Conservation (phyloP, 2,113 vertebrate genomes). For the Charina bottae region DNA sequence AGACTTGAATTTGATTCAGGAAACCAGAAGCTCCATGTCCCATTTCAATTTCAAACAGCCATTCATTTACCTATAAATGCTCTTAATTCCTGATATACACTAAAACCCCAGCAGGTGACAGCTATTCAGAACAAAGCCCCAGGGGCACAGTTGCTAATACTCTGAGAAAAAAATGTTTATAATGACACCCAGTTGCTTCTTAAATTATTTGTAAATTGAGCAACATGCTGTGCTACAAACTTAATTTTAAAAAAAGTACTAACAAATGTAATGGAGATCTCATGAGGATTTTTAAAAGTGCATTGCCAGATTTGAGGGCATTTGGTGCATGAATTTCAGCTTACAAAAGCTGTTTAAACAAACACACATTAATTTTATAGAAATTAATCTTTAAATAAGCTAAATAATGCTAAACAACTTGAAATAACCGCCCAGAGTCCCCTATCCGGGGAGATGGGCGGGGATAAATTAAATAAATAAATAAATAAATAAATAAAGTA, state of each 20-base stretch:
- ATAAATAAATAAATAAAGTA: too few species aligned
- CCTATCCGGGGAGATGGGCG: too few species aligned
- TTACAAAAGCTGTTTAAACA: conserved; percentile 16
- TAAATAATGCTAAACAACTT: neutral
- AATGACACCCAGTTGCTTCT: conserved; percentile 29
- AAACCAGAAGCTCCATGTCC: neutral
- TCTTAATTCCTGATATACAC: conserved; percentile 39
- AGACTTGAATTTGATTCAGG: conserved; percentile 13
- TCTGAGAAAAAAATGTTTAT: conserved; percentile 33
- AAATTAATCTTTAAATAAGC: neutral
- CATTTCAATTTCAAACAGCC: conserved; percentile 25
- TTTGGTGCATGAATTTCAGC: conserved; percentile 28
- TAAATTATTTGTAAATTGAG: conserved; percentile 46
- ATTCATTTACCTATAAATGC: conserved; percentile 29
- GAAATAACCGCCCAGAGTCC: too few species aligned
- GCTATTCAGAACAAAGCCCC: conserved; percentile 31
- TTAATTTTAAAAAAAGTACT: conserved; percentile 54
- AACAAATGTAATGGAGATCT: conserved; percentile 30
- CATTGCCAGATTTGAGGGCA: conserved; percentile 20
- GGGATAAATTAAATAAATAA: too few species aligned
- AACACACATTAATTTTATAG: conserved; percentile 34
- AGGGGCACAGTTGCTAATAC: conserved; percentile 20
- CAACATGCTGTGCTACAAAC: conserved; percentile 25
- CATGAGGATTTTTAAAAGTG: conserved; percentile 26
- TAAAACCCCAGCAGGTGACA: conserved; percentile 41